phyloP scores from a whole-genome alignment of 2,888 invertebrate genomes.

The Tinea semifulvella region DNA sequence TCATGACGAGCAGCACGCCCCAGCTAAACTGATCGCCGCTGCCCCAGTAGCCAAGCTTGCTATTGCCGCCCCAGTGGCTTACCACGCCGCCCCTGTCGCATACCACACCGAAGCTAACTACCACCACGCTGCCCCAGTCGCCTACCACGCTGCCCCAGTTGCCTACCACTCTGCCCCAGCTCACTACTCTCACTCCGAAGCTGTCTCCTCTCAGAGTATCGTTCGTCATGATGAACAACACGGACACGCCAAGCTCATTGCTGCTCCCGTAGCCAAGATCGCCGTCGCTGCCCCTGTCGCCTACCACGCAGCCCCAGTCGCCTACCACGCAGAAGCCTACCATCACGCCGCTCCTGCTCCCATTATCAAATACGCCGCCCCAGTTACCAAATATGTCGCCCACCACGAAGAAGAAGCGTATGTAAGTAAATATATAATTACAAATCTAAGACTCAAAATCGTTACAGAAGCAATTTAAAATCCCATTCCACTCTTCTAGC shows the following conservation, averaged over 20 bases:
- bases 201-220: conserved; percentile 47
- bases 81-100: conserved; percentile 26
- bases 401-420: conserved; percentile 37
- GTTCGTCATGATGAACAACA: conserved; percentile 31
- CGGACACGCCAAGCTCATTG: conserved; percentile 21
- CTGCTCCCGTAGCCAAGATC: conserved; percentile 25
- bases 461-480: too few species aligned
- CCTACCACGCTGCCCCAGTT: conserved; percentile 23
- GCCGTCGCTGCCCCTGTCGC: conserved; percentile 22
- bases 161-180: conserved; percentile 25
- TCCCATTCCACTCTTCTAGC: too few species aligned
- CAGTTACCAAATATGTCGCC: conserved; percentile 30
- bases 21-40: conserved; percentile 26
- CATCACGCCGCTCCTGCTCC: conserved; percentile 26
- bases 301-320: conserved; percentile 21
- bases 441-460: too few species aligned
- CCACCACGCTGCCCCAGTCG: conserved; percentile 24
- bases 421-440: conserved; percentile 31
- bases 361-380: conserved; percentile 27
- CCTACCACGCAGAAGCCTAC: conserved; percentile 24
- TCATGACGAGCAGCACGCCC: conserved; percentile 28
- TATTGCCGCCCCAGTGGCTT: conserved; percentile 23
- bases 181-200: conserved; percentile 23
- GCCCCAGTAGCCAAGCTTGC: conserved; percentile 26
- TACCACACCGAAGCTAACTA: conserved; percentile 16